Percentiles rank a stretch among this genome's conserved stretches.
Evolutionary conservation across 2,113 vertebrate species (phyloP).

Genomic region (Anguilla japonica): DNA sequence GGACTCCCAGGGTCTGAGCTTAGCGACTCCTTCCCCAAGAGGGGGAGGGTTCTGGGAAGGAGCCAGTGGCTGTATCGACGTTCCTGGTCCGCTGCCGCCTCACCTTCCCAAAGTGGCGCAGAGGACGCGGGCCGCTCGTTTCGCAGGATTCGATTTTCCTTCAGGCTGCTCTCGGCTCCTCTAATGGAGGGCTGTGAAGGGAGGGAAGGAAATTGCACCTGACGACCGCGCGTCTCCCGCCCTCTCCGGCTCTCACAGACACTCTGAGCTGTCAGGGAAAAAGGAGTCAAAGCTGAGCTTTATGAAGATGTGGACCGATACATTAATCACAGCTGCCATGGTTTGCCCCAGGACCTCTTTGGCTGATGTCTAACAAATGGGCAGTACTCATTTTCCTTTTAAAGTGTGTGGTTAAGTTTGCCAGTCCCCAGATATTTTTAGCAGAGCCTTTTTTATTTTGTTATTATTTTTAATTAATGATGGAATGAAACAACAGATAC

Average conservation of each 20-base stretch:
- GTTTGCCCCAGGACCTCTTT: not conserved
- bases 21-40: not conserved
- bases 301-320: not conserved
- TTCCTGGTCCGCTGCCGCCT: not conserved
- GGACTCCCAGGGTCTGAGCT: not conserved
- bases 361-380: not conserved
- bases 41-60: not conserved
- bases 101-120: not conserved
- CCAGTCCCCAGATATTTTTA: not conserved
- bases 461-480: too few relatives aligned
- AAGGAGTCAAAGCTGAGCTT: not conserved
- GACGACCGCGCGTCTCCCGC: not conserved
- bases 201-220: not conserved
- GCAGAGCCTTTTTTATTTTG: not conserved
- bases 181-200: not conserved
- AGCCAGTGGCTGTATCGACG: not conserved
- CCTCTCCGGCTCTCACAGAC: not conserved
- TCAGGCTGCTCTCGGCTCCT: not conserved
- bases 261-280: not conserved
- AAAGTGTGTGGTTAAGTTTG: not conserved
- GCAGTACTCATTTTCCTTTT: not conserved
- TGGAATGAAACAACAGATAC: too few relatives aligned
- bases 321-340: not conserved
- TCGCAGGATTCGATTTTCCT: conserved; percentile 16
- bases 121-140: conserved; percentile 9